Evolutionary conservation across 2,113 vertebrate species (phyloP).

Genomic region (Cricetomys ansorgei): DNA sequence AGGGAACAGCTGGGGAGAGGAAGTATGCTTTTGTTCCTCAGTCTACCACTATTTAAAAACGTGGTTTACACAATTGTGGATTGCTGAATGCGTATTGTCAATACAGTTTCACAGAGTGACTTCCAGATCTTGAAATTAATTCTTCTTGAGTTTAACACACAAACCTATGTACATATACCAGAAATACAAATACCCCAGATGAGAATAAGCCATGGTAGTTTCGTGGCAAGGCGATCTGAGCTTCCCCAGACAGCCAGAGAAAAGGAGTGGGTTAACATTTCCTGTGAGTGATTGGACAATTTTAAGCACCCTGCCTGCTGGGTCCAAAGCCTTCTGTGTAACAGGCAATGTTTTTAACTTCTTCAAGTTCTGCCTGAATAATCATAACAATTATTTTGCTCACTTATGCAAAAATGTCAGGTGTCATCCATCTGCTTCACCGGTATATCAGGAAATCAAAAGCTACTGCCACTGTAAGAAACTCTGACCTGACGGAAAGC

Average conservation of each 20-base stretch:
- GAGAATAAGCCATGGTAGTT: background rate
- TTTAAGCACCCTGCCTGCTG: background rate
- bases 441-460: slow-evolving; percentile 36
- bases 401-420: background rate
- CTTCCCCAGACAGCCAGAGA: background rate
- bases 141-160: background rate
- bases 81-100: background rate
- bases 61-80: background rate
- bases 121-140: slow-evolving; percentile 24
- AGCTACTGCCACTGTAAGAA: background rate
- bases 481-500: background rate
- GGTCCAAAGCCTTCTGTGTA: background rate
- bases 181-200: background rate
- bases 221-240: background rate
- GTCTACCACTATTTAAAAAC: background rate
- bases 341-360: background rate
- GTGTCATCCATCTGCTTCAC: slow-evolving; percentile 3
- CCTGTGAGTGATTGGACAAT: background rate
- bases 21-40: background rate
- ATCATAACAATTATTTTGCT: background rate
- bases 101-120: background rate
- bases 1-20: background rate
- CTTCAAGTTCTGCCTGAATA: background rate
- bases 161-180: background rate
- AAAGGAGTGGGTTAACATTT: background rate